These are phyloP conservation scores for Nomada ruficornis DNA, from an alignment of 2,888 invertebrate genomes.

Conservation along the genomic window DNA sequence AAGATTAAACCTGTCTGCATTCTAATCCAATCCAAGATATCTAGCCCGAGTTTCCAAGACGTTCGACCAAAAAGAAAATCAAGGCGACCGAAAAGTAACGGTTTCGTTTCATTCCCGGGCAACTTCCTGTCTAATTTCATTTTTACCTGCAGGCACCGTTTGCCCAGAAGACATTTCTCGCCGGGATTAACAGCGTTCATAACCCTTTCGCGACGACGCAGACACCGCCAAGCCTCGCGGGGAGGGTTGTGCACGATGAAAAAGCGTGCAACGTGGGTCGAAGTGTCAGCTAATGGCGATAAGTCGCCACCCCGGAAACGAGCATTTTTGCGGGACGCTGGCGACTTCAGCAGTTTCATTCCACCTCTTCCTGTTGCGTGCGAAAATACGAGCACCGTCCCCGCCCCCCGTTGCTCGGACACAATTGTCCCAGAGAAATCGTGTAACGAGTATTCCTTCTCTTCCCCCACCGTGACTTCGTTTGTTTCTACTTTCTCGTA, in stretches of 20 bases:
- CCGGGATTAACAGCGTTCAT: slow-evolving; percentile 49
- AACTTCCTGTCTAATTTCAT: slow-evolving; percentile 19
- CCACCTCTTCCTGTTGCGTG: slow-evolving; percentile 43
- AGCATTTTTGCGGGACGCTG: slow-evolving; percentile 60
- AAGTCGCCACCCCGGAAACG: slow-evolving; percentile 67
- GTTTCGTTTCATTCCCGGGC: background rate
- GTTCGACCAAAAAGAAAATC: background rate
- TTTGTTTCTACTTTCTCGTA: background rate
- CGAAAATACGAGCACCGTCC: slow-evolving; percentile 11
- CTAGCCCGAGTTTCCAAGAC: background rate
- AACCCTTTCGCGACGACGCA: slow-evolving; percentile 34
- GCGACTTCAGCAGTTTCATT: slow-evolving; percentile 67
- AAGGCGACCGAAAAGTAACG: background rate
- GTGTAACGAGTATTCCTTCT: slow-evolving; percentile 11
- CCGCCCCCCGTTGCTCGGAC: slow-evolving; percentile 13
- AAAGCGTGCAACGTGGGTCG: slow-evolving; percentile 55
- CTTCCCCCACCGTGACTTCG: too few species aligned
- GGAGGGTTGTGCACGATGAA: slow-evolving; percentile 37
- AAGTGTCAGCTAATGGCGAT: slow-evolving; percentile 72
- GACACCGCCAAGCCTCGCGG: slow-evolving; percentile 7
- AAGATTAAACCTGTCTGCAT: slow-evolving; percentile 2
- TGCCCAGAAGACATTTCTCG: background rate
- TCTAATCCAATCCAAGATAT: background rate
- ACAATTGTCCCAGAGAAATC: slow-evolving; percentile 27
- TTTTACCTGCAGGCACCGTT: slow-evolving; percentile 10